phyloP scores from a whole-genome alignment of 2,888 invertebrate genomes.

The Enoplolaimus lenunculus region DNA sequence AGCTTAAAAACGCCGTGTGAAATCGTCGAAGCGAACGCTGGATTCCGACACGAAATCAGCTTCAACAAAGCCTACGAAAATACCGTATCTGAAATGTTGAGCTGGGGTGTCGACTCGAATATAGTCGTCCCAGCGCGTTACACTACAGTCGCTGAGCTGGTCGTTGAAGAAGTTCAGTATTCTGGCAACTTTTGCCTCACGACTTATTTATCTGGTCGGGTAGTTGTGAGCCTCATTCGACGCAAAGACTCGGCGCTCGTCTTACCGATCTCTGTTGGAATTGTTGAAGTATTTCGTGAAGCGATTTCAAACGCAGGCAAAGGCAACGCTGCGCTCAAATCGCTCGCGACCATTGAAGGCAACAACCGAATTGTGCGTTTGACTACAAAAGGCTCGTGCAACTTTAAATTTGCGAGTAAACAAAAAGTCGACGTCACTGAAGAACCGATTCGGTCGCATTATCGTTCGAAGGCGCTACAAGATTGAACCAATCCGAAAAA shows the following conservation, averaged over 20 bases:
- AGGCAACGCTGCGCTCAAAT: conserved; percentile 3
- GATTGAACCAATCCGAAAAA: no score
- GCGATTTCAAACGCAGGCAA: background rate
- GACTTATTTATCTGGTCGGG: conserved; percentile 31
- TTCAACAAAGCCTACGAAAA: conserved; percentile 41
- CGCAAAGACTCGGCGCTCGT: conserved; percentile 34
- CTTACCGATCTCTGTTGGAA: conserved; percentile 33
- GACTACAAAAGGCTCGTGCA: conserved; percentile 35
- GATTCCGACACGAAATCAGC: conserved; percentile 41
- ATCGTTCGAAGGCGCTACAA: background rate
- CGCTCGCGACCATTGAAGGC: conserved; percentile 3
- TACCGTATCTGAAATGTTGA: conserved; percentile 40
- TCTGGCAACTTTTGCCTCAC: conserved; percentile 41
- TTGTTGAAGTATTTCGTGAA: conserved; percentile 33
- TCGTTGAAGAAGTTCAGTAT: conserved; percentile 45
- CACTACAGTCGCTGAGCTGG: conserved; percentile 43
- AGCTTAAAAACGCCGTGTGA: conserved; percentile 45
- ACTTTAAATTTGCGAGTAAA: conserved; percentile 39
- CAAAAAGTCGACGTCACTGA: conserved; percentile 36
- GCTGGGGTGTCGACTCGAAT: conserved; percentile 46
- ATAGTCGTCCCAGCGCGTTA: conserved; percentile 41
- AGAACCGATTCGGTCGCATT: conserved; percentile 22
- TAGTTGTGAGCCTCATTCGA: conserved; percentile 25
- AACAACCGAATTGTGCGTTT: conserved; percentile 28
- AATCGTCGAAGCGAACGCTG: conserved; percentile 42